Conservation (phyloP, 37 sponge, comb jelly and placozoan genomes). For the Hormiphora californensis region DNA sequence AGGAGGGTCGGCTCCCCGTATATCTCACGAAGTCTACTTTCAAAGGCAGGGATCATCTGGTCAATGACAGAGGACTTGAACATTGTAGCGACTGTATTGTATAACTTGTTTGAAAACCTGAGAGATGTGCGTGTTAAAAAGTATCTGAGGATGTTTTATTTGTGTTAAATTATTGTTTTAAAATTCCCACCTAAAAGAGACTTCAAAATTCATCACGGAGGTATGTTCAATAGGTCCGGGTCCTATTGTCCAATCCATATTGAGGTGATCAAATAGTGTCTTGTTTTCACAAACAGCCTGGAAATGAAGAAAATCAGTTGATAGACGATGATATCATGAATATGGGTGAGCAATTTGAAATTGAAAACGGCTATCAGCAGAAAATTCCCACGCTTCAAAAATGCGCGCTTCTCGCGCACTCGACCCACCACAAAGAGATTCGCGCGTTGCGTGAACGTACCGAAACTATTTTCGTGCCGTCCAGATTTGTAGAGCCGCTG, state of each 20-base stretch:
- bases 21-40: neutral
- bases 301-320: too few relatives aligned
- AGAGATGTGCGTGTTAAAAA: too few relatives aligned
- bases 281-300: slow-evolving; percentile 51
- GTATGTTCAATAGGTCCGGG: slow-evolving; percentile 50
- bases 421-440: too few relatives aligned
- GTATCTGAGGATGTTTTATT: too few relatives aligned
- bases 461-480: slow-evolving; percentile 26
- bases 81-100: slow-evolving; percentile 15
- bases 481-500: slow-evolving; percentile 13
- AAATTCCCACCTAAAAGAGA: neutral
- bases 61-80: slow-evolving; percentile 32
- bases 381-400: too few relatives aligned
- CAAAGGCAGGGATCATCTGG: slow-evolving; percentile 46
- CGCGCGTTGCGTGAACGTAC: too few relatives aligned
- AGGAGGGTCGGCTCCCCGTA: slow-evolving; percentile 23
- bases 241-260: slow-evolving; percentile 42
- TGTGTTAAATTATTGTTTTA: neutral
- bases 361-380: too few relatives aligned
- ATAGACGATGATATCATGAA: too few relatives aligned
- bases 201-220: slow-evolving; percentile 1
- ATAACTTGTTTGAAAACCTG: slow-evolving; percentile 31
- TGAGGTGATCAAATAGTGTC: slow-evolving; percentile 39
- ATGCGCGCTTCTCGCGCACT: too few relatives aligned
- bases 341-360: too few relatives aligned